A percentile compares a stretch with the other conserved stretches of the same genome.
phyloP scores from a whole-genome alignment of 2,797 vertebrate genomes.

The Crax fasciolata region DNA sequence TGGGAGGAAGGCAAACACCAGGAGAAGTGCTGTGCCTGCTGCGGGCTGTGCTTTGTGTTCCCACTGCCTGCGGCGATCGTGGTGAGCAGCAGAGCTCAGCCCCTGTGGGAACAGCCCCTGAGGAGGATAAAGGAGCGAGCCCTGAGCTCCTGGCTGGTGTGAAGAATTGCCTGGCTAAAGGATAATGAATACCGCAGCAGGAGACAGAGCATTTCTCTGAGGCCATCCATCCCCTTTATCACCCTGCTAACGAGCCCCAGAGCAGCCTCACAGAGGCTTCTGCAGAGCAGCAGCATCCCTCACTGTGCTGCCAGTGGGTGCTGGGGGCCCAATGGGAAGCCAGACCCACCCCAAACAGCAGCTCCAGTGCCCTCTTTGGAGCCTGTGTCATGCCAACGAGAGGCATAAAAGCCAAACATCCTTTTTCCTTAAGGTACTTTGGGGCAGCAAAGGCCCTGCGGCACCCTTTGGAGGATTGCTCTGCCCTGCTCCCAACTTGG shows the following conservation, averaged over 20 bases:
- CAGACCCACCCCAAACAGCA: fast-evolving
- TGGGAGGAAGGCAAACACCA: not conserved
- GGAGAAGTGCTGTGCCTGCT: not conserved
- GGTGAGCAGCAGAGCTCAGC: fast-evolving
- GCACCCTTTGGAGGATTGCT: conserved; percentile 3
- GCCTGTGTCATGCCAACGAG: not conserved
- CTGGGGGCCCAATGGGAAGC: not conserved
- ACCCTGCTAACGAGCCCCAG: conserved; percentile 64
- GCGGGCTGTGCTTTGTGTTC: not conserved
- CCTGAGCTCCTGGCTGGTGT: conserved; percentile 8
- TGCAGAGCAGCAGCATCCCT: conserved; percentile 32
- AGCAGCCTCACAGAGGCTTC: conserved; percentile 18
- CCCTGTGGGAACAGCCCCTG: not conserved
- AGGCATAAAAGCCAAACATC: not conserved
- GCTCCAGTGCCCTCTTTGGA: fast-evolving
- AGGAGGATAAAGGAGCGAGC: not conserved
- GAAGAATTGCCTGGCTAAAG: conserved; percentile 38
- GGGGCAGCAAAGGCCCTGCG: not conserved
- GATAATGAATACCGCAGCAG: conserved; percentile 50
- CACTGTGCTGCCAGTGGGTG: conserved; percentile 2
- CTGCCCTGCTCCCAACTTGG: not conserved
- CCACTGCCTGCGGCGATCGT: not conserved
- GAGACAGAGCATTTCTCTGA: conserved; percentile 63
- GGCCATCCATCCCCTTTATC: conserved; percentile 69
- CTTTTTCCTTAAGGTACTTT: not conserved